phyloP scores from a whole-genome alignment of 2,113 vertebrate genomes.

The Lycaon pictus region DNA sequence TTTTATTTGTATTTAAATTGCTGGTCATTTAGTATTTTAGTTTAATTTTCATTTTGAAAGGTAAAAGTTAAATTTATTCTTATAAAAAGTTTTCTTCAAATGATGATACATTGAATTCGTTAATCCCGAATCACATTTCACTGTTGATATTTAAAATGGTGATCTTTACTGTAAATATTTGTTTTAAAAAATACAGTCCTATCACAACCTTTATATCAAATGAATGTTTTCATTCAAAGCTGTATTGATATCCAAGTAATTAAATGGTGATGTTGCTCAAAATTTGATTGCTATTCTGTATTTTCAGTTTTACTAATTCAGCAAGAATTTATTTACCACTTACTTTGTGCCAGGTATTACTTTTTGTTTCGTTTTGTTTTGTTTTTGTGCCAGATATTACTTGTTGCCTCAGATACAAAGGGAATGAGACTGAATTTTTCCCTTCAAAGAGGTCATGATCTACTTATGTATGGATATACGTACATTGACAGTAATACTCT shows the following conservation, averaged over 20 bases:
- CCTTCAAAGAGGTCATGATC: neutral
- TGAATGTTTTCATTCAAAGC: neutral
- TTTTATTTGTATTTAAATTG: constrained; percentile 60
- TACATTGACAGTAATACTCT: neutral
- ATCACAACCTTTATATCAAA: neutral
- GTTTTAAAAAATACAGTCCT: constrained; percentile 29
- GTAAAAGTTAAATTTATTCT: neutral
- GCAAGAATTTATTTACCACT: neutral
- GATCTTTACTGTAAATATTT: neutral
- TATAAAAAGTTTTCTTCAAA: neutral
- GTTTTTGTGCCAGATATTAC: neutral
- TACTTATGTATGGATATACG: neutral
- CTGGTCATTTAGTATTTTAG: constrained; percentile 2
- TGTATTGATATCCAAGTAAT: neutral
- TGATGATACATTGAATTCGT: constrained; percentile 1
- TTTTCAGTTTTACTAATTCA: neutral
- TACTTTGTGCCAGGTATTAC: neutral
- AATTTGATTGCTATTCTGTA: constrained; percentile 12
- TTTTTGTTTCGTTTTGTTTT: neutral
- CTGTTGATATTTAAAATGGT: constrained; percentile 24
- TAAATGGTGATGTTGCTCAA: neutral
- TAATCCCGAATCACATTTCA: constrained; percentile 37
- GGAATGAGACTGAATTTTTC: neutral
- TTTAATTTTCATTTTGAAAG: constrained; percentile 63
- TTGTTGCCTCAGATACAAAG: neutral